Evolutionary conservation across 2,113 vertebrate species (phyloP).

Genomic region (Charina bottae): DNA sequence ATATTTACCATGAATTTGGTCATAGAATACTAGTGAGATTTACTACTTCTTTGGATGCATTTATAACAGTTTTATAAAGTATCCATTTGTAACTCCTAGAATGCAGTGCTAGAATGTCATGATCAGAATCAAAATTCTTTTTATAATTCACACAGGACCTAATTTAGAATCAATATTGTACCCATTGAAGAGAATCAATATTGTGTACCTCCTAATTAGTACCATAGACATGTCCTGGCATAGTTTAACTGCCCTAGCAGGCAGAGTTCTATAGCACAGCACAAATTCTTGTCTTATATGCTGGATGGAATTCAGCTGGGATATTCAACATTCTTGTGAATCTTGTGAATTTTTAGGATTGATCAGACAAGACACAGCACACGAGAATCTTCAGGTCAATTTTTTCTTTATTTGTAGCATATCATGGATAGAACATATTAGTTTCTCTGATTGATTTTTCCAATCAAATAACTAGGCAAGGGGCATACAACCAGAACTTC

Average conservation of each 20-base stretch:
- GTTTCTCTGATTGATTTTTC: not conserved
- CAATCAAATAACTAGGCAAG: not conserved
- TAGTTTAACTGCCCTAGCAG: not conserved
- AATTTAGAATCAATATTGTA: not conserved
- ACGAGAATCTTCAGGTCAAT: not conserved
- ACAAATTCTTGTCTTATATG: not conserved
- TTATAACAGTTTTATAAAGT: not conserved
- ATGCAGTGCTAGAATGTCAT: not conserved
- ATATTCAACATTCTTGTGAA: not conserved
- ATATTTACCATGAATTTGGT: not conserved
- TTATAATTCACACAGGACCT: not conserved
- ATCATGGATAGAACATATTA: not conserved
- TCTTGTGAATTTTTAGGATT: not conserved
- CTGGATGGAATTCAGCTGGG: not conserved
- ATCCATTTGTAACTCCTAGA: not conserved
- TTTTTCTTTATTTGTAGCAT: not conserved
- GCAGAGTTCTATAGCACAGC: not conserved
- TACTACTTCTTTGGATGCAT: not conserved
- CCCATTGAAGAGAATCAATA: no score
- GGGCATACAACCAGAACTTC: not conserved
- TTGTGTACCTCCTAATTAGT: not conserved
- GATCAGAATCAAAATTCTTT: not conserved
- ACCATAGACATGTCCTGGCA: not conserved
- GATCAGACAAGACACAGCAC: not conserved
- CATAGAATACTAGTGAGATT: not conserved